Base-by-base conservation (phyloP, 2,113 vertebrate species). In the Penelope pileata region DNA sequence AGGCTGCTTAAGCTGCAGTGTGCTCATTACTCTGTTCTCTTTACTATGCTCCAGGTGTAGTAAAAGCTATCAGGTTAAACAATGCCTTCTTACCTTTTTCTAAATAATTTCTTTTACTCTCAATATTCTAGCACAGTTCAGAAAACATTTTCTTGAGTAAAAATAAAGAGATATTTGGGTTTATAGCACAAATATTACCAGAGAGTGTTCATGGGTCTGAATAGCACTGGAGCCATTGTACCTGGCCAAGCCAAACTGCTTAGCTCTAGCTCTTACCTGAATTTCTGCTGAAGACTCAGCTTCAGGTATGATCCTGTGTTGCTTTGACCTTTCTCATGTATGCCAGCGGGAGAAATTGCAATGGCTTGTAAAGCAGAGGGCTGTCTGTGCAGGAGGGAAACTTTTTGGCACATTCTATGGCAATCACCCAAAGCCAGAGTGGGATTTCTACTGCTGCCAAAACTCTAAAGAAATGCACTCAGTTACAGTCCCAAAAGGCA, bases 1-100 rank as follows among this genome's bases (percentile, higher is more conserved):
- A 0, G 0, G 17, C 19, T 82, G 34, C 87, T 53, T 22, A 14
- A 79, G 36, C 12, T 19, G 16, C 40, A 60, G 16, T 12, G 3
- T 0, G 0, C 13, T 63, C 40, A 13, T 70, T 40, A 50, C 51
- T 74, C 43, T 24, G 4, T 18, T 51, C 45, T 40, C 67, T 53
- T 34, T 51, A 48, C 27, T 15, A 5, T 3, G 1, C 26, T 53
- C 36, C 22, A 43, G 9, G n/a, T 64, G 9, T 2, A 67, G 16
- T 4, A 87, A 80, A 83, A 94, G 19, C 42, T 79, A 13, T 36
- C 48, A 36, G 17, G 21, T 38, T 66, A 88, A 79, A 84, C 4
- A 9, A 34, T 10, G 5, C 30, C 51, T 56, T 64, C 42, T 19
- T 68, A 18, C 7, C 27, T 17, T 12, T 62, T 67, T 32, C 42